Base-by-base conservation (phyloP, 2,888 invertebrate genomes). In the Nysson spinosus region DNA sequence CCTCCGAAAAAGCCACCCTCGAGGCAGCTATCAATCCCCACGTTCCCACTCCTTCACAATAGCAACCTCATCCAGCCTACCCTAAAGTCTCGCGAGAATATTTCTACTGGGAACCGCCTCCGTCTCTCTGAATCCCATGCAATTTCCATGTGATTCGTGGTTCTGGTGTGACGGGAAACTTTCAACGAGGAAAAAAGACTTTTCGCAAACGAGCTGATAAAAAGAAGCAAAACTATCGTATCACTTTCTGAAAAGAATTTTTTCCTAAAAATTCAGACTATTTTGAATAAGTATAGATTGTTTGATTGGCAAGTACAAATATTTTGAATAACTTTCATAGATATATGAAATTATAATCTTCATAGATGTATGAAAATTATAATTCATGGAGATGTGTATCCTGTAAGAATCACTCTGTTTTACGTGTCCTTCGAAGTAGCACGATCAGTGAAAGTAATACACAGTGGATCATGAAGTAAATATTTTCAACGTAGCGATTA, bases 1-100 rank as follows among this genome's bases (percentile, higher is more conserved):
- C 79, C 76, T 69, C 69, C 77, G 81, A 82, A 81, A 82, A 84
- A 84, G 73, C 82, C 80, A 82, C 83, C 84, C 83, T 83, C 79
- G 78, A 77, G 79, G 62, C 74, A 72, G 78, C 79, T 80, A 83
- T 82, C 82, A 83, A 77, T 71, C 75, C 74, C 67, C 61, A 37
- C 57, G 34, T 55, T 72, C 70, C 72, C 78, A n/a, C n/a, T 68
- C 79, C 69, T 75, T 75, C 66, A 47, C 65, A 40, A 74, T 77
- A 70, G 69, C 73, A 70, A 72, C 73, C 66, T 68, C 65, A 67
- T 72, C 69, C 69, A 64, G 56, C 62, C 64, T 62, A 64, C 69
- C 70, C 69, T 44, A 64, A 61, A 64, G 69, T 75, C 82, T 79
- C 83, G 81, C 82, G 79, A 81, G 82, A 84, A 83, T 83, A 83